Conservation (phyloP, 2,888 invertebrate genomes). For the Nemotelus pantherinus region DNA sequence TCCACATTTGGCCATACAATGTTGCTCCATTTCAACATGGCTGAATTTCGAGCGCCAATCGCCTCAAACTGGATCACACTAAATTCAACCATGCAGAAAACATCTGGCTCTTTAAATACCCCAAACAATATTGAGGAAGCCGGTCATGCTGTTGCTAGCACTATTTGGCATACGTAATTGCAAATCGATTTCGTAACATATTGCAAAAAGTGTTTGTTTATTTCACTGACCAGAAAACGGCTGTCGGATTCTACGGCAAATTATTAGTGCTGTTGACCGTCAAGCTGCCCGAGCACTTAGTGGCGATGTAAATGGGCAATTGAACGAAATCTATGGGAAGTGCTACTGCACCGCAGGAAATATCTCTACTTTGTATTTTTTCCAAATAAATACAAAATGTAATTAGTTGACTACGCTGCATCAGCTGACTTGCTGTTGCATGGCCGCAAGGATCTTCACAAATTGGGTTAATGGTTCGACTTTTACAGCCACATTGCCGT, state of each 20-base stretch:
- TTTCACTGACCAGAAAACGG: background rate
- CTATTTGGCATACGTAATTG: background rate
- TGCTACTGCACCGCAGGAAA: constrained; percentile 4
- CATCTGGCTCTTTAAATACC: constrained; percentile 1
- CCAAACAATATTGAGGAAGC: background rate
- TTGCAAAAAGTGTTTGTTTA: background rate
- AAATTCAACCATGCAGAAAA: constrained; percentile 1
- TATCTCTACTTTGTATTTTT: background rate
- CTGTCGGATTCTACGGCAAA: background rate
- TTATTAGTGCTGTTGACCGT: too few relatives aligned
- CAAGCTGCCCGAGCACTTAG: too few relatives aligned
- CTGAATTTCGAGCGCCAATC: background rate
- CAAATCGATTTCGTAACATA: constrained; percentile 10
- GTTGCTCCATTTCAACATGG: background rate
- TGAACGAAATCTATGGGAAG: background rate
- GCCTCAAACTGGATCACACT: background rate
- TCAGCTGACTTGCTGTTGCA: too few relatives aligned
- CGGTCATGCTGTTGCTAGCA: background rate
- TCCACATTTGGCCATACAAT: background rate
- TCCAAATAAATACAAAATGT: constrained; percentile 22
- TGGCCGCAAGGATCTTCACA: background rate
- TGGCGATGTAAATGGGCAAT: background rate
- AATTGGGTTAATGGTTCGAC: constrained; percentile 37
- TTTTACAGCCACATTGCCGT: constrained; percentile 13
- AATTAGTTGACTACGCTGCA: constrained; percentile 8